These are phyloP conservation scores for Nephrotoma guestfalica DNA, from an alignment of 2,888 invertebrate genomes.

Conservation along the genomic window DNA sequence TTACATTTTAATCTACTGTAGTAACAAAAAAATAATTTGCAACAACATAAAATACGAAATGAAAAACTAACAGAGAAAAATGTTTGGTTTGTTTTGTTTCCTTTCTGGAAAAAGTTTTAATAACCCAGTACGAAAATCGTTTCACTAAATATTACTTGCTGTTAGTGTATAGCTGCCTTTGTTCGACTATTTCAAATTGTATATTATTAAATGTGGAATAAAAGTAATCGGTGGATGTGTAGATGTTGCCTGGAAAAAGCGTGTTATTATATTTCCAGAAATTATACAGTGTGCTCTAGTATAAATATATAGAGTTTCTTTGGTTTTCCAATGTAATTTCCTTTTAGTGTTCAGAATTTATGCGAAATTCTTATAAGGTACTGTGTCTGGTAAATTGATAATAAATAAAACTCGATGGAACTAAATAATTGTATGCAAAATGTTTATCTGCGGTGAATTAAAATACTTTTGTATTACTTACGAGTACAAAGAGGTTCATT, in stretches of 20 bases:
- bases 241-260: neutral
- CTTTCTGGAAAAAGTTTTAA: neutral
- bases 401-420: too few species aligned
- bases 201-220: neutral
- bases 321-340: too few species aligned
- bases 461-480: too few species aligned
- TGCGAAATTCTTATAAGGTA: too few species aligned
- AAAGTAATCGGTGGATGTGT: neutral
- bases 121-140: neutral
- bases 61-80: neutral
- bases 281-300: neutral
- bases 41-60: neutral
- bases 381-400: too few species aligned
- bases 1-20: neutral
- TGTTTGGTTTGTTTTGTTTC: neutral
- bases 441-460: too few species aligned
- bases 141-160: neutral
- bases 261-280: neutral
- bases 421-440: too few species aligned
- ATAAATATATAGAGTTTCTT: neutral
- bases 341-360: too few species aligned
- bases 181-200: neutral
- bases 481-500: too few species aligned
- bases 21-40: neutral
- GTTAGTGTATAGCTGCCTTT: neutral